Conservation (phyloP, 2,113 vertebrate genomes). For the Diadophis punctatus region DNA sequence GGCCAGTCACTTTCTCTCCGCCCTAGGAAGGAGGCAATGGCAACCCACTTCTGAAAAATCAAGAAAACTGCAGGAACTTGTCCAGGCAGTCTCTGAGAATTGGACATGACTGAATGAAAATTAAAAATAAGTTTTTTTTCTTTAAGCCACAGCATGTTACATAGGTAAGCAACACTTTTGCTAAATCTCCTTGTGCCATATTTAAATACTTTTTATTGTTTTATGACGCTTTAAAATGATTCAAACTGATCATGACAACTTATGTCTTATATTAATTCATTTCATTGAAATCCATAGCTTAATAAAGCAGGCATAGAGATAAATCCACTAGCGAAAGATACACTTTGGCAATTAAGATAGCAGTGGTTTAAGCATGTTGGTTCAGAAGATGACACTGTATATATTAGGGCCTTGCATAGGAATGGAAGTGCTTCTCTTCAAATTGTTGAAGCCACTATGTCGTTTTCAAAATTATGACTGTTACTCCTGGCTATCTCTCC, state of each 20-base stretch:
- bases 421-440: background rate
- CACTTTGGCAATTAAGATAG: background rate
- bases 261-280: background rate
- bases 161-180: background rate
- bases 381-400: background rate
- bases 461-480: background rate
- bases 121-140: background rate
- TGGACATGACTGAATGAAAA: background rate
- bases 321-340: background rate
- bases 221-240: background rate
- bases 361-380: background rate
- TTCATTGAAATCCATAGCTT: background rate
- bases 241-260: background rate
- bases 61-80: background rate
- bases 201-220: background rate
- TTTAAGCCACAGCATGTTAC: background rate
- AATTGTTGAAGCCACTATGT: background rate
- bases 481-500: background rate
- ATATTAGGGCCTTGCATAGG: background rate
- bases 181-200: background rate
- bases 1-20: background rate
- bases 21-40: background rate
- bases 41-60: background rate
- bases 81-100: background rate
- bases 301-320: background rate